Conservation (phyloP, 92 coral and sea anemone species). For the Paragorgia papillata region DNA sequence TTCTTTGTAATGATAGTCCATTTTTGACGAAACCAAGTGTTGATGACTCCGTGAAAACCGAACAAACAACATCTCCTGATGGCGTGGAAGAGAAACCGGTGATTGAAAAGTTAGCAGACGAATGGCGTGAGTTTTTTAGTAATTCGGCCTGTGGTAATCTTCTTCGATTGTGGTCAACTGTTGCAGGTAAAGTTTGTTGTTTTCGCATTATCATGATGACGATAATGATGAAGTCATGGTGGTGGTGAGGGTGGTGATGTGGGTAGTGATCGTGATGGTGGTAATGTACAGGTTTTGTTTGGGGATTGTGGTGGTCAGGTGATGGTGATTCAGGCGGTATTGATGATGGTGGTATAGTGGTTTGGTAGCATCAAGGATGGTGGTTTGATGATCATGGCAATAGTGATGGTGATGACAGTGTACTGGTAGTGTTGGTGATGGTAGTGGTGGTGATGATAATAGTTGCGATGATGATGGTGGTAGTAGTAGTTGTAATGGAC, state of each 20-base stretch:
- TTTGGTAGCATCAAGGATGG: too few species aligned
- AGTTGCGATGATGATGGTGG: background rate
- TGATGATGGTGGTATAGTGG: too few species aligned
- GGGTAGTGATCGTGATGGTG: background rate
- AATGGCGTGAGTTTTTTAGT: slow-evolving; percentile 95
- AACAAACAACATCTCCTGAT: background rate
- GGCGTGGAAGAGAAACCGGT: background rate
- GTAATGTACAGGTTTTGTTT: too few species aligned
- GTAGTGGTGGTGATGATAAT: background rate
- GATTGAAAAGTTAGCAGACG: slow-evolving; percentile 57
- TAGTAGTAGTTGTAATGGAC: background rate
- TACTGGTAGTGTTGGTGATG: background rate
- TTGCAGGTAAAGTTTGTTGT: slow-evolving; percentile 60
- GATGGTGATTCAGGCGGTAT: background rate
- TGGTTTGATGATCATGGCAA: background rate
- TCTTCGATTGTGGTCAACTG: slow-evolving; percentile 62
- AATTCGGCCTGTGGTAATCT: slow-evolving; percentile 58
- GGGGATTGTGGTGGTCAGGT: slow-evolving; percentile 1
- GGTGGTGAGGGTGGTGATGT: too few species aligned
- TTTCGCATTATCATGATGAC: background rate
- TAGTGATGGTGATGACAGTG: slow-evolving; percentile 7
- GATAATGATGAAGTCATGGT: too few species aligned
- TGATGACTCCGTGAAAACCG: background rate
- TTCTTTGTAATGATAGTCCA: background rate
- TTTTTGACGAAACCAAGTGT: background rate